These are phyloP conservation scores for Psittacula cyanocephala DNA, from an alignment of 2,113 vertebrate species.

Conservation along the genomic window DNA sequence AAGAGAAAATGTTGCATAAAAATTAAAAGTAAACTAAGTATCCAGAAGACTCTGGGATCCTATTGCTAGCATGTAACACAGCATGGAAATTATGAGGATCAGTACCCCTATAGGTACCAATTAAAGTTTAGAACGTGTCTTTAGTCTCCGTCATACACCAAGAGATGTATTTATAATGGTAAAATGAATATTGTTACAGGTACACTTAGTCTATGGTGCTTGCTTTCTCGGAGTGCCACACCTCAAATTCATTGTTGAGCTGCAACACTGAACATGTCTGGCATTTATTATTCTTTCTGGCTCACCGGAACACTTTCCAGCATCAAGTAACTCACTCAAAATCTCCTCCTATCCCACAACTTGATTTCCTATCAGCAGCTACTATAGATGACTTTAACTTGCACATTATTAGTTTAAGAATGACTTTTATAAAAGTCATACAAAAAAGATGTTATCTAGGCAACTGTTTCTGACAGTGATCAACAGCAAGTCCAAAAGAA, in stretches of 20 bases:
- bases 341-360: neutral
- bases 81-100: neutral
- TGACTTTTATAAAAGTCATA: neutral
- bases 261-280: neutral
- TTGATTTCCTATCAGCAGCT: neutral
- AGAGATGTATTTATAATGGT: neutral
- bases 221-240: rapidly evolving
- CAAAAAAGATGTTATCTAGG: neutral
- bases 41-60: rapidly evolving
- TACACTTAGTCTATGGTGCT: rapidly evolving
- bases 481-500: neutral
- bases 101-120: rapidly evolving
- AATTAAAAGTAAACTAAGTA: neutral
- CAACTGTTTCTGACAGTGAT: neutral
- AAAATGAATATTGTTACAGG: neutral
- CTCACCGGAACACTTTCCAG: neutral
- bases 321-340: neutral
- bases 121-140: neutral
- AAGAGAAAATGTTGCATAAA: neutral
- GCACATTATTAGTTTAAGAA: neutral
- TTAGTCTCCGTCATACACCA: neutral
- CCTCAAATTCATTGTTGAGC: neutral
- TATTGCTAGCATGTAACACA: neutral
- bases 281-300: neutral
- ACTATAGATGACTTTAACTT: neutral